These are phyloP conservation scores for Enteromius trimaculatus DNA, from an alignment of 2,797 vertebrate genomes.

Conservation along the genomic window DNA sequence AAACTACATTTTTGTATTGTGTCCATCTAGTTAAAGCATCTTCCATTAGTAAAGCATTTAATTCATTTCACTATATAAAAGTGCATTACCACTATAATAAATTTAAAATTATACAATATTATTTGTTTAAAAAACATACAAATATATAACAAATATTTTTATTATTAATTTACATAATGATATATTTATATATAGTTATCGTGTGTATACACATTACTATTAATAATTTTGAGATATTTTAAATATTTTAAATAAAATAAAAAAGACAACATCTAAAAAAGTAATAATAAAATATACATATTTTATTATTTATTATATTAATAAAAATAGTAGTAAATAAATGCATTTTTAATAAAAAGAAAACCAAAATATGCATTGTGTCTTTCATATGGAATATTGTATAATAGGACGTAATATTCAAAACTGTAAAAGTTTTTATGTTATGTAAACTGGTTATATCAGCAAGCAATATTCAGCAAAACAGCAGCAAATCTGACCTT, in stretches of 20 bases:
- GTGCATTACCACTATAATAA: neutral
- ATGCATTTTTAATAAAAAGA: neutral
- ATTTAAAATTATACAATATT: neutral
- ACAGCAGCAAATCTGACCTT: conserved; percentile 3
- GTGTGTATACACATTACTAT: neutral
- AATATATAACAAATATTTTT: neutral
- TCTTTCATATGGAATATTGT: neutral
- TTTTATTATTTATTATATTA: neutral
- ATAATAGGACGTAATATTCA: neutral
- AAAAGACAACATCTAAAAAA: neutral
- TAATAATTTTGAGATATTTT: neutral
- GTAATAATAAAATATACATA: no score
- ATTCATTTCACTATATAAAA: neutral
- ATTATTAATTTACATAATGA: neutral
- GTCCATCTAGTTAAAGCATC: neutral
- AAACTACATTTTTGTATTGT: neutral
- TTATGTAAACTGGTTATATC: neutral
- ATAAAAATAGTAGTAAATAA: neutral
- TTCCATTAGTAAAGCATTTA: neutral
- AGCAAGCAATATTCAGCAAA: conserved; percentile 6
- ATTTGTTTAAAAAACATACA: neutral
- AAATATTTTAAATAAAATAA: no score
- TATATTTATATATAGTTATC: neutral
- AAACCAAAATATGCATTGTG: neutral
- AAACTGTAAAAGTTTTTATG: neutral